A percentile compares a stretch with the other conserved stretches of the same genome.
Conservation (phyloP, 2,113 vertebrate species). For the Tyto alba region DNA sequence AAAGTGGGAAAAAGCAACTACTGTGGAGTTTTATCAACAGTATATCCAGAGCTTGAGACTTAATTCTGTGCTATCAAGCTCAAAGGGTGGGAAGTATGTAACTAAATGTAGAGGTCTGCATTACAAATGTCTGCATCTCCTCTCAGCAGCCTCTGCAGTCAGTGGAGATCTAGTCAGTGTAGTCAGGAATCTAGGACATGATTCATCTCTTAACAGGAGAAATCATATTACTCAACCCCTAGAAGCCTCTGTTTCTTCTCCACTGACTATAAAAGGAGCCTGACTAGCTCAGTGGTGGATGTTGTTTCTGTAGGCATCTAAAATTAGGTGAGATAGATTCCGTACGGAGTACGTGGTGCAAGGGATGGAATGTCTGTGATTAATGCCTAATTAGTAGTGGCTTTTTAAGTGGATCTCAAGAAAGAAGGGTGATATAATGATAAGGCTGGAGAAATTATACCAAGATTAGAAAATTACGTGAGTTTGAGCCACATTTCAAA, state of each 20-base stretch:
- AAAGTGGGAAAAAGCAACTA: neutral
- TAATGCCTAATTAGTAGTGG: slow-evolving; percentile 18
- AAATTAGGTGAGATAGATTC: slow-evolving; percentile 58
- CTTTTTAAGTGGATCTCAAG: neutral
- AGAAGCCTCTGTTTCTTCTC: slow-evolving; percentile 12
- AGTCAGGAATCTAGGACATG: slow-evolving; percentile 8
- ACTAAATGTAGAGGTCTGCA: neutral
- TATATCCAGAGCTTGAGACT: neutral
- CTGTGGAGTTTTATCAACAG: neutral
- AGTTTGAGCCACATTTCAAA: neutral
- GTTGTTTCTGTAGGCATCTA: slow-evolving; percentile 58
- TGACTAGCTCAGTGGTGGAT: neutral
- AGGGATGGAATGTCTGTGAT: slow-evolving; percentile 11
- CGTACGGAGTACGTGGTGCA: neutral
- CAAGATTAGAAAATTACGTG: neutral
- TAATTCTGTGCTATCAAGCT: neutral
- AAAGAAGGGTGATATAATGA: neutral
- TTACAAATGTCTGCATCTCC: neutral
- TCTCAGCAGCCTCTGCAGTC: neutral
- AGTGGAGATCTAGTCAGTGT: neutral
- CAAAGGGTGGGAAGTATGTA: neutral
- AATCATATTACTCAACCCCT: slow-evolving; percentile 35
- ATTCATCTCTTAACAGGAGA: slow-evolving; percentile 18
- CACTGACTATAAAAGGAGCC: slow-evolving; percentile 60
- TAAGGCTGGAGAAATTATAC: neutral